Base-by-base conservation (phyloP, 2,797 vertebrate species). In the Enteromius radiatus region DNA sequence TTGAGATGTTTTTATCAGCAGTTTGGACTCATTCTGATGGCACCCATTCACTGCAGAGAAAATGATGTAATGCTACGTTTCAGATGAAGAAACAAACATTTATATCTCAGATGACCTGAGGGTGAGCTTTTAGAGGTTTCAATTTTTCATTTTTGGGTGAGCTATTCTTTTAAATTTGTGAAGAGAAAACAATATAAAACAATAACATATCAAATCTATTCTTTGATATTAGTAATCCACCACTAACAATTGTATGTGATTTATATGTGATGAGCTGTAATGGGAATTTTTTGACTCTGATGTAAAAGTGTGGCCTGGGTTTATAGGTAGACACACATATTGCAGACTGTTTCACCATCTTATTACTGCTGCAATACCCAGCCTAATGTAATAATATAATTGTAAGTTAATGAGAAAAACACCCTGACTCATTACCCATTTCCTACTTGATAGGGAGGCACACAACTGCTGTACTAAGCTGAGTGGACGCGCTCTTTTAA, bases 401-500 rank as follows among this genome's bases (percentile, higher is more conserved):
- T 52, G 59, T 14, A 75, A 52, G 43, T 65, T 81, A 71, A 74
- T 83, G 61, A 80, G 56, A 59, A 81, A 67, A 68, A 31, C 61
- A 28, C 17, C 36, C 26, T 36, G 21, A 80, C 56, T 73, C 38
- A 4, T 70, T 75, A 49, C 84, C 81, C 12, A 73, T 82, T 84
- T 83, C 86, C 70, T 82, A 4, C 28, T 69, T 81, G 84, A 84
- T 61, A 86, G 87, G 86, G n/a, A n/a, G n/a, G n/a, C 88, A 91
- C 87, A 91, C 87, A 90, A 89, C 84, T 86, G 85, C 17, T 80
- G 91, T 87, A 89, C 83, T 91, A 89, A 61, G 21, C 83, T 49
- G 33, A 52, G 76, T 90, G 86, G 91, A 92, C 90, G 88, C 74
- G 88, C 84, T 90, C 87, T 89, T 90, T 91, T 89, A 90, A 67